Base-by-base conservation (phyloP, 1,140 invertebrate genomes). In the Papilio polytes region DNA sequence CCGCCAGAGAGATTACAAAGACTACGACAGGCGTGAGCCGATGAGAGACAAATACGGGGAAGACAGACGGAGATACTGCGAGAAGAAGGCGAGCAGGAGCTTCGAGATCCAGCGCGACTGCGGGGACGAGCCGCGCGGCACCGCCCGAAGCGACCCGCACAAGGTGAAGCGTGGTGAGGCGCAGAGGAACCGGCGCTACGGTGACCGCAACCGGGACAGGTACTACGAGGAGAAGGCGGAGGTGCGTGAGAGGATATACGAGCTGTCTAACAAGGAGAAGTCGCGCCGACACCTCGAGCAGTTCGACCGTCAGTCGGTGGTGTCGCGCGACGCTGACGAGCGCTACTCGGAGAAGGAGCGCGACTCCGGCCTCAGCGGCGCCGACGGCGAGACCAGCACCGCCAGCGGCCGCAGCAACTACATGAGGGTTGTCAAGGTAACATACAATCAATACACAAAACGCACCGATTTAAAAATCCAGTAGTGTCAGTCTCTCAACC, bases 321-420 rank as follows among this genome's bases (percentile, higher is more conserved):
- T 79, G 0, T 94, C 92, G 1, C 88, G 87, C 73, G 93, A 94
- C 44, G 91, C 91, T 1, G 91, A 94, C 51, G 91, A 86, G 9
- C 89, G 89, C 78, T 93, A 83, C 80, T 92, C 90, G 6, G 92
- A 94, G 26, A 85, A 86, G 78, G 93, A 92, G 81, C 84, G 89
- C 77, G 91, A 93, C 85, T 93, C 92, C 22, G 93, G 91, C 0
- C 77, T 93, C 10, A 94, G 93, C 77, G 91, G 90, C 10, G 93
- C 90, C 6, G 92, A 94, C 74, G 90, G 90, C 18, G 91, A 92
- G 70, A 91, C 88, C 7, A 93, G 92, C 78, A 94, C 92, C 2
- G 78, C 89, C 4, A 94, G 93, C 80, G 92, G 88, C 4, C 89
- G 84, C 46, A 94, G 92, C 56, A 92, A 94, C 83, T 94, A 90